Conservation (phyloP, 2,113 vertebrate species). For the Taurulus bubalis region DNA sequence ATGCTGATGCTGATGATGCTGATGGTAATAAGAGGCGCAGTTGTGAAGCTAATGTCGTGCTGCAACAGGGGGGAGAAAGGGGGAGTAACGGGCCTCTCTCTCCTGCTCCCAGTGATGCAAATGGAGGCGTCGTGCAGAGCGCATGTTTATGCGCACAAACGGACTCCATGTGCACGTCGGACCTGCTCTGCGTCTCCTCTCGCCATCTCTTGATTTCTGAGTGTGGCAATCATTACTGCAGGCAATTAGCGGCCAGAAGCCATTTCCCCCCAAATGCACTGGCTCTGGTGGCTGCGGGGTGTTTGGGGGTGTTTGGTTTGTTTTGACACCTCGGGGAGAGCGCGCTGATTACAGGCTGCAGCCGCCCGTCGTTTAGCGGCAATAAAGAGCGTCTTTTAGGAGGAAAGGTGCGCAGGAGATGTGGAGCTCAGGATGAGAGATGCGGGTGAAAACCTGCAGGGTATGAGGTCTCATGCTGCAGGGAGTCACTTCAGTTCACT, state of each 20-base stretch:
- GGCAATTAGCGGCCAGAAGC: conserved; percentile 65
- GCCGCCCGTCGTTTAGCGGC: neutral
- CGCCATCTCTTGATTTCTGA: conserved; percentile 45
- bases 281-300: neutral
- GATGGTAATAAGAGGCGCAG: conserved; percentile 72
- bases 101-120: conserved; percentile 62
- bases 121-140: conserved; percentile 42
- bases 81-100: conserved; percentile 24
- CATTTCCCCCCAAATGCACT: conserved; percentile 57
- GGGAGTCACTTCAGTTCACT: too few relatives aligned
- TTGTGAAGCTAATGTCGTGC: conserved; percentile 71
- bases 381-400: neutral
- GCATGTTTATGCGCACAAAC: conserved; percentile 80
- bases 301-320: conserved; percentile 39
- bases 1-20: conserved; percentile 73
- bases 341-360: neutral
- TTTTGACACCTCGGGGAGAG: conserved; percentile 59
- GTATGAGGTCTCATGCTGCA: too few relatives aligned
- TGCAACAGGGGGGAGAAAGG: neutral
- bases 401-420: neutral
- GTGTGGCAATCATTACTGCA: conserved; percentile 49
- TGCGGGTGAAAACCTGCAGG: too few relatives aligned
- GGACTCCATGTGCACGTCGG: too few relatives aligned
- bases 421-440: too few relatives aligned
- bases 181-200: conserved; percentile 4